Conservation (phyloP, 2,888 invertebrate genomes). For the Dynastes tityus region DNA sequence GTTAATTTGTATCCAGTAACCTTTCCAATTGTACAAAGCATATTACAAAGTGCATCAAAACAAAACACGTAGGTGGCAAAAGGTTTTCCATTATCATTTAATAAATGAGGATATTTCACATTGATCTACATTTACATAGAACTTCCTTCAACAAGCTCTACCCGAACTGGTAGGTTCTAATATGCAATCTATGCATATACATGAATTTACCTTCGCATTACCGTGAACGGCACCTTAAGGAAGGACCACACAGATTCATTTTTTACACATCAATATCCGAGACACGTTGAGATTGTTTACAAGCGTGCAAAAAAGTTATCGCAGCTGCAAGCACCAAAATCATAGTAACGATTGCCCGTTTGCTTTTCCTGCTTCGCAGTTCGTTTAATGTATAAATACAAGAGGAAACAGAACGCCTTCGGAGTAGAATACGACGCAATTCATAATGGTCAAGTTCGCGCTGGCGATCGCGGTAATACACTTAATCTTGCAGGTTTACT, state of each 20-base stretch:
- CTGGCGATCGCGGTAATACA: constrained; percentile 19
- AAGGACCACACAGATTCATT: constrained; percentile 20
- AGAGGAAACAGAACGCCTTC: constrained; percentile 3
- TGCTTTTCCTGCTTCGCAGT: constrained; percentile 4
- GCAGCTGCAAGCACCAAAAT: constrained; percentile 41
- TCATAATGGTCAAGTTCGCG: constrained; percentile 30
- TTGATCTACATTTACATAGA: not conserved
- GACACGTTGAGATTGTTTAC: constrained; percentile 24
- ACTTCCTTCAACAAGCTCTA: not conserved
- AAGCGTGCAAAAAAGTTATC: constrained; percentile 23
- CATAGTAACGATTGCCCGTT: not conserved
- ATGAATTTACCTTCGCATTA: constrained; percentile 6
- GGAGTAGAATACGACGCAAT: constrained; percentile 13
- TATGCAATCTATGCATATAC: not conserved
- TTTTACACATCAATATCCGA: not conserved
- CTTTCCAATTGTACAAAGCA: no score
- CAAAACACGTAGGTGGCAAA: no score
- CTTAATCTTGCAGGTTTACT: constrained; percentile 1
- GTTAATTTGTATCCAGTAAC: no score
- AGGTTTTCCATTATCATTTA: no score
- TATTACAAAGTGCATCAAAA: no score
- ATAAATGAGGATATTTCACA: no score
- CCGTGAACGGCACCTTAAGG: not conserved
- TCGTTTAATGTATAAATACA: constrained; percentile 28
- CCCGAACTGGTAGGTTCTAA: not conserved